Percentiles rank a stretch among this genome's conserved stretches.
Evolutionary conservation across 2,797 vertebrate genomes (phyloP).

Genomic region (Parambassis ranga): DNA sequence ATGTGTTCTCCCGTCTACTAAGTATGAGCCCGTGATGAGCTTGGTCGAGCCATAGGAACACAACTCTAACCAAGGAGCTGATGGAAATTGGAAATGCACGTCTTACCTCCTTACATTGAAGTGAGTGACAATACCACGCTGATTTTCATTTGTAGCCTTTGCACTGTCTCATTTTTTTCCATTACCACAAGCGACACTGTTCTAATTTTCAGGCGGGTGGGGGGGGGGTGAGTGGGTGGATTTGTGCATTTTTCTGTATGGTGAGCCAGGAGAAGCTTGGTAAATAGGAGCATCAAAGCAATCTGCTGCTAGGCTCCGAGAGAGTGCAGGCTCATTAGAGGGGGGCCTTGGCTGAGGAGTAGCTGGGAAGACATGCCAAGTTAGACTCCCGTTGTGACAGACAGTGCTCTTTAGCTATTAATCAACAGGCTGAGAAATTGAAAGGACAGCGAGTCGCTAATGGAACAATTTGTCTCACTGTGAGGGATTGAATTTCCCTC

Average conservation of each 20-base stretch:
- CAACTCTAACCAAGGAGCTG: slow-evolving; percentile 13
- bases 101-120: slow-evolving; percentile 30
- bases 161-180: slow-evolving; percentile 22
- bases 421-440: slow-evolving; percentile 66
- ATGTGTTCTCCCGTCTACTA: slow-evolving; percentile 5
- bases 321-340: slow-evolving; percentile 43
- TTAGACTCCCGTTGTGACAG: slow-evolving; percentile 59
- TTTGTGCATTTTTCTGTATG: slow-evolving; percentile 27
- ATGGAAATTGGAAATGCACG: slow-evolving; percentile 42
- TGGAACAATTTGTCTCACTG: slow-evolving; percentile 67
- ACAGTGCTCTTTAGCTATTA: slow-evolving; percentile 66
- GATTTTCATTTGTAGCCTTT: slow-evolving; percentile 45
- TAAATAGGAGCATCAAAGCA: slow-evolving; percentile 63
- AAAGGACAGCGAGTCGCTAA: slow-evolving; percentile 59
- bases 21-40: slow-evolving; percentile 36
- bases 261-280: slow-evolving; percentile 27
- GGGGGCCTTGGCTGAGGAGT: slow-evolving; percentile 35
- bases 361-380: slow-evolving; percentile 41
- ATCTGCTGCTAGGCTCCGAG: slow-evolving; percentile 36
- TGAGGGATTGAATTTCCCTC: slow-evolving; percentile 50
- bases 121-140: slow-evolving; percentile 44
- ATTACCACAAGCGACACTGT: slow-evolving; percentile 13
- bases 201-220: slow-evolving; percentile 32
- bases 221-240: slow-evolving; percentile 1
- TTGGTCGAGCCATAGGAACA: background rate